Conservation (phyloP, 2,113 vertebrate genomes). For the Tyrannus savana region DNA sequence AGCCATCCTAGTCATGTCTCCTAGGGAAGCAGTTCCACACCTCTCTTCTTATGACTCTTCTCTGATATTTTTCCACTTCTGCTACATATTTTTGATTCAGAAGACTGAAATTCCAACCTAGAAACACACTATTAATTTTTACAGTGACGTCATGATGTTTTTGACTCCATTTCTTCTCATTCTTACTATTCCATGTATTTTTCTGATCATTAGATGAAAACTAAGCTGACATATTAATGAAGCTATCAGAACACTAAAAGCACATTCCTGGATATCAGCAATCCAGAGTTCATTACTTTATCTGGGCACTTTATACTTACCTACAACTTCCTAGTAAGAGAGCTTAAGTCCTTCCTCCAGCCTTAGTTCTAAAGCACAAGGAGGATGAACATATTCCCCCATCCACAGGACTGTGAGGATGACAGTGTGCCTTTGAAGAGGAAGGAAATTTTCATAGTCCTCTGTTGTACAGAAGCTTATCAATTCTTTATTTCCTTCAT, state of each 20-base stretch:
- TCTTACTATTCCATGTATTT: neutral
- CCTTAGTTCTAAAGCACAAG: neutral
- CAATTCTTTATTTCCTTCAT: neutral
- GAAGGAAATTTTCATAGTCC: neutral
- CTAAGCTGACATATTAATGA: neutral
- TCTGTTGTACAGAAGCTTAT: neutral
- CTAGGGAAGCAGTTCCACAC: neutral
- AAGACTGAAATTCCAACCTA: neutral
- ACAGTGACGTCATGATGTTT: neutral
- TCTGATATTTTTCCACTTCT: neutral
- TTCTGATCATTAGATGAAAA: neutral
- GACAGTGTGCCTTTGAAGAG: neutral
- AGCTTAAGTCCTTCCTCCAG: neutral
- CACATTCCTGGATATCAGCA: neutral
- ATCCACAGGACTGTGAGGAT: neutral
- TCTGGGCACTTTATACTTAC: neutral
- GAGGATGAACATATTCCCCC: neutral
- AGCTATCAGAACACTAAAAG: neutral
- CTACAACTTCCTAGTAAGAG: neutral
- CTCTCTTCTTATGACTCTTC: neutral
- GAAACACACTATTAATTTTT: neutral
- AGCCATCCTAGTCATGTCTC: neutral
- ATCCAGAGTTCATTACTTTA: neutral
- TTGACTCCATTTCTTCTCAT: neutral
- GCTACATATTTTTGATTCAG: neutral